Base-by-base conservation (phyloP, 2,888 invertebrate genomes). In the Mystacides longicornis region DNA sequence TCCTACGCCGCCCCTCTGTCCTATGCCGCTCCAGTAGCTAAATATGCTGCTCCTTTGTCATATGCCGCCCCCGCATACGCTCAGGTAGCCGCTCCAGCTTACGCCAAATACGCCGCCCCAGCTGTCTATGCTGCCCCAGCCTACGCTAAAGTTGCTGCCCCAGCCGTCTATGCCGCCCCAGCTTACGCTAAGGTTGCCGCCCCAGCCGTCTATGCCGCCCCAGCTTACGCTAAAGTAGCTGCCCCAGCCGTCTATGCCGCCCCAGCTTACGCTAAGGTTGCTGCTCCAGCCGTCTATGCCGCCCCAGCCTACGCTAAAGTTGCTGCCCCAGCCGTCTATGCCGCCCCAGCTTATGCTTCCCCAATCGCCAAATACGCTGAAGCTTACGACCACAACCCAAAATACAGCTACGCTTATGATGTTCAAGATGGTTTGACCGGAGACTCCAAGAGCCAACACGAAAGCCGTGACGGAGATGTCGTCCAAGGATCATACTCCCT, bases 331-430 rank as follows among this genome's bases (percentile, higher is more conserved):
- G 58, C 63, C 33, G 33, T 31, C n/a, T 49, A 49, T 16, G 69
- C 58, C 51, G 60, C 60, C n/a, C 31, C 27, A 62, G 2, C 54
- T 63, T 51, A 55, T 18, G 55, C 60, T 33, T 43, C 51, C 42
- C 51, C 57, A 7, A 52, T 57, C 22, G 55, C 57, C 19, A 59
- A 69, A 20, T 64, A 69, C 21, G 46, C 19, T 23, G 56, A 64
- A 64, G 60, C 64, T 14, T 63, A 53, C 58, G 61, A 55, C 52
- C 57, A 51, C 27, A 52, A 54, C 54, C 70, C 69, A 49, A 77
- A 78, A 65, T 79, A 80, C 71, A 74, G 73, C 65, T 81, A 74
- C 69, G 73, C 77, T 1, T 81, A 81, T 67, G 78, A 79, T 60
- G 77, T 81, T 9, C 77, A 80, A 63, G 80, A 81, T 62, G 69